A percentile compares a stretch with the other conserved stretches of the same genome.
These are phyloP conservation scores for Tenthredo notha DNA, from an alignment of 2,888 invertebrate species.

Conservation along the genomic window DNA sequence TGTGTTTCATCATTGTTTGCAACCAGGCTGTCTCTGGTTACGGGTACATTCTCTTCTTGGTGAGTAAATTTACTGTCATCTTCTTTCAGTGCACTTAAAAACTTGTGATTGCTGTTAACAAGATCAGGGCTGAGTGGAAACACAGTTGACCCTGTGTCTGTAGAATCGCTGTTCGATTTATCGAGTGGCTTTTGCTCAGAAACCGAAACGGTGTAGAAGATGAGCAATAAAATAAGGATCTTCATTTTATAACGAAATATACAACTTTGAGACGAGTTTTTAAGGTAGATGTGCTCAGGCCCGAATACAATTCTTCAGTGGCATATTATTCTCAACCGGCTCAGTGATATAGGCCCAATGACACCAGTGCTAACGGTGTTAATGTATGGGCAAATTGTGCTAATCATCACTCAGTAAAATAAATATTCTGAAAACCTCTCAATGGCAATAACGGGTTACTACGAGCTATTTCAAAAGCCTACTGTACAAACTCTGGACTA, in stretches of 20 bases:
- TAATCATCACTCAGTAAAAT: conserved; percentile 35
- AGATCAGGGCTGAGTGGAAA: background rate
- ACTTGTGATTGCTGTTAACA: background rate
- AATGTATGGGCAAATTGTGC: conserved; percentile 34
- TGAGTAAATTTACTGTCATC: background rate
- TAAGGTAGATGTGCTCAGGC: background rate
- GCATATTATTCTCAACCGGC: background rate
- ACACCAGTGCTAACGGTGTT: conserved; percentile 34
- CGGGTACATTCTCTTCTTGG: background rate
- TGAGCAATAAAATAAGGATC: conserved; percentile 21
- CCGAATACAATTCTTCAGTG: conserved; percentile 23
- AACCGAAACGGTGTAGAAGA: conserved; percentile 10
- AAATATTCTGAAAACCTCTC: conserved; percentile 38
- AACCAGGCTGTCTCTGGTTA: background rate
- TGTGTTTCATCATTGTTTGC: conserved; percentile 1
- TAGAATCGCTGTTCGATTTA: background rate
- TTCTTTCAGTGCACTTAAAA: background rate
- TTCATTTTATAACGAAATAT: conserved; percentile 25
- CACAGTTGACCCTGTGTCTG: background rate
- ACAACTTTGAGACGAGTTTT: background rate
- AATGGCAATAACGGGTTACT: conserved; percentile 23
- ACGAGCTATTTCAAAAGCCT: background rate
- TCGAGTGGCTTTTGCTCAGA: conserved; percentile 43
- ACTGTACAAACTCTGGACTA: background rate
- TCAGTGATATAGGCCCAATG: conserved; percentile 40